Evolutionary conservation across 2,888 invertebrate genomes (phyloP), one percentile per base, ranked within the genome.

Genomic region (Linnaemya vulpina): DNA sequence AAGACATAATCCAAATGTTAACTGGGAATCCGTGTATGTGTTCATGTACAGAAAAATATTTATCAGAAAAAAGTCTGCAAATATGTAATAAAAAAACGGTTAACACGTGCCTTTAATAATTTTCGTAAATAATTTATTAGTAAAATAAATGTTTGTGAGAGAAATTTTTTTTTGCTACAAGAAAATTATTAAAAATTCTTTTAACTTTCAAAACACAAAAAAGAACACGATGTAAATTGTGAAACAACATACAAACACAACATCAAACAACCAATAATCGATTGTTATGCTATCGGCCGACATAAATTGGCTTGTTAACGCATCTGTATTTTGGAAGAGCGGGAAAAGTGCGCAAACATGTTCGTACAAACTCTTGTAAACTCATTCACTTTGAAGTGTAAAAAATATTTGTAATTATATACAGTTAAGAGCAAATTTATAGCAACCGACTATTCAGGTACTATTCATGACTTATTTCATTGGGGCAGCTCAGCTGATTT

Each of bases 21-120:
- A 9, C 40, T 40, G 13, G 40, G 40, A 11, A 35, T n/a, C 8
- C 1, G 2, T 38, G 0, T 20, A 38, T 40, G 62, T 20, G 4
- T 40, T 1, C 11, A 13, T 7, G 35, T 40, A 13, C n/a, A 51
- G 3, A 46, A 38, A 40, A 38, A 51, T 67, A 30, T 67, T 67
- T 51, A 49, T 67, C 3, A 38, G 35, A 8, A 38, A 53, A 78
- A 71, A 30, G 68, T 62, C 20, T 74, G 55, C 46, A 74, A 71
- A 71, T 53, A 30, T 30, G 30, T 30, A 3, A 2, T 30, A 67
- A 65, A 43, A 76, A 67, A n/a, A 60, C 22, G 53, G 25, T 65
- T 70, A 60, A 71, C 58, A 82, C 78, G 74, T 82, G 77, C 49
- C 78, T 58, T 60, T 82, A 46, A 71, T 78, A 78, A 74, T 63